These are phyloP conservation scores for Pristionchus exspectatus DNA, from an alignment of 2,888 invertebrate species.

Conservation along the genomic window DNA sequence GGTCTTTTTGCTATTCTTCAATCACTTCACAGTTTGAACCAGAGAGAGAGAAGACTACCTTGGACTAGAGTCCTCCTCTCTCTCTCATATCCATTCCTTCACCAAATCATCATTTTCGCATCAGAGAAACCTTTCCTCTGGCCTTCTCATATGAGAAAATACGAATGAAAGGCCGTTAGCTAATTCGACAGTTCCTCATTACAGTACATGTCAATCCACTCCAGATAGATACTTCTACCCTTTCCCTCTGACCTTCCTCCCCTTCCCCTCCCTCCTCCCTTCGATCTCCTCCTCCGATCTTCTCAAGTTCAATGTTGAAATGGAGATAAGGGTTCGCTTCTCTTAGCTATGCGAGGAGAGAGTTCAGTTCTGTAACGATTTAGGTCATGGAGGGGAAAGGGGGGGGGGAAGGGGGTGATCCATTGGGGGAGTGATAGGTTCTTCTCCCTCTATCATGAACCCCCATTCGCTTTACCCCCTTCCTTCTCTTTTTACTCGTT, in stretches of 20 bases:
- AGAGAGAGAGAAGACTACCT: background rate
- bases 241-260: background rate
- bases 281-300: background rate
- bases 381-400: slow-evolving; percentile 22
- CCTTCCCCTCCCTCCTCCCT: background rate
- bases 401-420: background rate
- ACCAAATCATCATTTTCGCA: slow-evolving; percentile 47
- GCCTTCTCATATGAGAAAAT: background rate
- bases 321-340: background rate
- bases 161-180: background rate
- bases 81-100: slow-evolving; percentile 14
- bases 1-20: background rate
- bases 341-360: background rate
- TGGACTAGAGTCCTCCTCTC: background rate
- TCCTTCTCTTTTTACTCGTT: slow-evolving; percentile 11
- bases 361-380: slow-evolving; percentile 37
- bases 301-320: background rate
- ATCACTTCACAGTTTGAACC: background rate
- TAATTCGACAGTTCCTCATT: slow-evolving; percentile 1
- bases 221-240: background rate
- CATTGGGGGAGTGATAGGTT: slow-evolving; percentile 33
- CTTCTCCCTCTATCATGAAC: background rate
- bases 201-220: background rate
- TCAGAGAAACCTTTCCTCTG: slow-evolving; percentile 23
- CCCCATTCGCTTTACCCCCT: slow-evolving; percentile 8